Evolutionary conservation across 92 coral and sea anemone genomes (phyloP).

Genomic region (Epizoanthus fatuus): DNA sequence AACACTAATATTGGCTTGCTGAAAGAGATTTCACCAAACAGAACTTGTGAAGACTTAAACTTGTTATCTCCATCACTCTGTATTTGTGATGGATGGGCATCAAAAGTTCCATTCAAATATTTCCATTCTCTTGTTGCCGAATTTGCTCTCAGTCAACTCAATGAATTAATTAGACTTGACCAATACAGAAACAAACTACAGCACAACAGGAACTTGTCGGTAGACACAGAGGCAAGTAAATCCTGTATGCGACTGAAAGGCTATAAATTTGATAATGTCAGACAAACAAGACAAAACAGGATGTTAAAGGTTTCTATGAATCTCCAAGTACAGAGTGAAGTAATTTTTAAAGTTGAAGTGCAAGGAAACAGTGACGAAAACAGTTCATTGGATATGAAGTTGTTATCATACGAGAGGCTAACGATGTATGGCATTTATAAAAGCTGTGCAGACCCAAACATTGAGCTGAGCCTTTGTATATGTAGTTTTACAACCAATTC

Average conservation of each 20-base stretch:
- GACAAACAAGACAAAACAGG: constrained; percentile 56
- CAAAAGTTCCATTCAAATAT: constrained; percentile 53
- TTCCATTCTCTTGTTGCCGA: constrained; percentile 77
- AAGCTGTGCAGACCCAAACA: constrained; percentile 66
- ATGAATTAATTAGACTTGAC: constrained; percentile 63
- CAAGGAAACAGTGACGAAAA: constrained; percentile 49
- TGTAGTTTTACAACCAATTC: constrained; percentile 34
- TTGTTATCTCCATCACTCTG: constrained; percentile 73
- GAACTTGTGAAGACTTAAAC: constrained; percentile 74
- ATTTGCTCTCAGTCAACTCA: constrained; percentile 87
- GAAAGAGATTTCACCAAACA: constrained; percentile 61
- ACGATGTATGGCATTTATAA: constrained; percentile 49
- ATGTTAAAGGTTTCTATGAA: constrained; percentile 55
- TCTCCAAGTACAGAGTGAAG: constrained; percentile 68
- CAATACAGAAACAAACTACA: constrained; percentile 43
- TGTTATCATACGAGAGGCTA: constrained; percentile 53
- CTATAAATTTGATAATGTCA: constrained; percentile 46
- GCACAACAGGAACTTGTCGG: constrained; percentile 1
- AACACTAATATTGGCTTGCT: constrained; percentile 64
- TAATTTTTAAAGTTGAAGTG: constrained; percentile 72
- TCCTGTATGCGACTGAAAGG: constrained; percentile 71
- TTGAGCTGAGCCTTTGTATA: constrained; percentile 78
- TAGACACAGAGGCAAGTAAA: constrained; percentile 33
- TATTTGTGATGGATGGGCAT: constrained; percentile 79
- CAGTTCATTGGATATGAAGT: constrained; percentile 59